phyloP scores from a whole-genome alignment of 2,113 vertebrate genomes.

The Siniperca knerii region DNA sequence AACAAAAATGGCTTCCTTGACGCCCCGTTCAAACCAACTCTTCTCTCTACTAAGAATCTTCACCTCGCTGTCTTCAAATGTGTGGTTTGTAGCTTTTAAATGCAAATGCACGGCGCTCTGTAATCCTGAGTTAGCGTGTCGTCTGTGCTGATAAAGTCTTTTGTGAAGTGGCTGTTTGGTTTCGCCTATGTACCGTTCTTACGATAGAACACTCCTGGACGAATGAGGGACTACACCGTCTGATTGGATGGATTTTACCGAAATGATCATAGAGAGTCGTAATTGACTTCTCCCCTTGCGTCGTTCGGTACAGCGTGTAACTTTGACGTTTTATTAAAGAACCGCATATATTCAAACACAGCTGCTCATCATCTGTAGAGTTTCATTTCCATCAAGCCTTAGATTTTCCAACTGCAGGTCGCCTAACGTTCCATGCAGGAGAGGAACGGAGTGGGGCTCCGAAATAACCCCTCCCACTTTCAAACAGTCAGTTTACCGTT shows the following conservation, averaged over 20 bases:
- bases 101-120: too few relatives aligned
- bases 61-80: too few relatives aligned
- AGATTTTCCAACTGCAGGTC: not conserved
- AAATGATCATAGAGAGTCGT: not conserved
- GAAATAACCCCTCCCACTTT: not conserved
- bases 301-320: not conserved
- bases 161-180: too few relatives aligned
- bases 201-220: too few relatives aligned
- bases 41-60: too few relatives aligned
- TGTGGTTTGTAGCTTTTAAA: too few relatives aligned
- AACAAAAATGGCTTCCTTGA: too few relatives aligned
- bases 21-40: too few relatives aligned
- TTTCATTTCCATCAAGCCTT: not conserved
- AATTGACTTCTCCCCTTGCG: not conserved
- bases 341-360: not conserved
- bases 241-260: not conserved
- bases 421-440: not conserved
- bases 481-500: slow-evolving; percentile 43
- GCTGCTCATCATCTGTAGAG: not conserved
- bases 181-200: too few relatives aligned
- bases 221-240: too few relatives aligned
- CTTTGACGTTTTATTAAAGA: not conserved
- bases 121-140: too few relatives aligned
- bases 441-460: not conserved
- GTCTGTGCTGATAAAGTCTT: too few relatives aligned